Percentiles rank a stretch among this genome's conserved stretches.
Evolutionary conservation across 2,113 vertebrate species (phyloP).

Genomic region (Antennarius striatus): DNA sequence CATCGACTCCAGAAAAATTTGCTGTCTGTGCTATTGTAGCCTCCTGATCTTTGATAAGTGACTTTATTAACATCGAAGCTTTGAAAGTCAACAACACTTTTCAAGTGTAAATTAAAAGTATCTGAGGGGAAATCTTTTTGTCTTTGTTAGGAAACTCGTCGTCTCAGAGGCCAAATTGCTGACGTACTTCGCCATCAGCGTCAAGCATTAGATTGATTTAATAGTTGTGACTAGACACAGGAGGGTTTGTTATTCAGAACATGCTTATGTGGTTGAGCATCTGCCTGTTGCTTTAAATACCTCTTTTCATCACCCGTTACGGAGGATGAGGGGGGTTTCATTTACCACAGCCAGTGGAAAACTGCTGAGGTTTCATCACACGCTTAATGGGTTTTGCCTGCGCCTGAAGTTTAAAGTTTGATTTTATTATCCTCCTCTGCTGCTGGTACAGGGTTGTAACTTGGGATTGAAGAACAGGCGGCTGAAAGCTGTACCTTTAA

Average conservation of each 20-base stretch:
- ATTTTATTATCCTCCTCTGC: slow-evolving; percentile 13
- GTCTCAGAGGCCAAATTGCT: background rate
- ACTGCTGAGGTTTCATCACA: slow-evolving; percentile 53
- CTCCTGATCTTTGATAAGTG: background rate
- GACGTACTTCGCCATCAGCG: background rate
- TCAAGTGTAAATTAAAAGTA: background rate
- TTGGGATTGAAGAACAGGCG: background rate
- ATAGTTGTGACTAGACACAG: slow-evolving; percentile 1
- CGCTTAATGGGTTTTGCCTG: slow-evolving; percentile 6
- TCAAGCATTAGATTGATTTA: background rate
- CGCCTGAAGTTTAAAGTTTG: slow-evolving; percentile 3
- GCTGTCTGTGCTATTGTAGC: background rate
- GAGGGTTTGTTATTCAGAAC: slow-evolving; percentile 25
- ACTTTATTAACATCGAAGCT: background rate
- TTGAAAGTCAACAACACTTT: background rate
- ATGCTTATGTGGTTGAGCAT: slow-evolving; percentile 39
- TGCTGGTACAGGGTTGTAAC: background rate
- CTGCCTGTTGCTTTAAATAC: slow-evolving; percentile 56
- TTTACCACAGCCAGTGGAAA: slow-evolving; percentile 51
- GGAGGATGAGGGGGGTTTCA: background rate
- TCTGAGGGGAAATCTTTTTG: too few species aligned
- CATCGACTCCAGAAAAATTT: slow-evolving; percentile 35
- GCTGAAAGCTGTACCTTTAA: slow-evolving; percentile 45
- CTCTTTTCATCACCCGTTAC: slow-evolving; percentile 42
- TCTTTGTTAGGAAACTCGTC: background rate